These are phyloP conservation scores for Thaumetopoea pityocampa DNA, from an alignment of 1,140 invertebrate genomes.

Conservation along the genomic window DNA sequence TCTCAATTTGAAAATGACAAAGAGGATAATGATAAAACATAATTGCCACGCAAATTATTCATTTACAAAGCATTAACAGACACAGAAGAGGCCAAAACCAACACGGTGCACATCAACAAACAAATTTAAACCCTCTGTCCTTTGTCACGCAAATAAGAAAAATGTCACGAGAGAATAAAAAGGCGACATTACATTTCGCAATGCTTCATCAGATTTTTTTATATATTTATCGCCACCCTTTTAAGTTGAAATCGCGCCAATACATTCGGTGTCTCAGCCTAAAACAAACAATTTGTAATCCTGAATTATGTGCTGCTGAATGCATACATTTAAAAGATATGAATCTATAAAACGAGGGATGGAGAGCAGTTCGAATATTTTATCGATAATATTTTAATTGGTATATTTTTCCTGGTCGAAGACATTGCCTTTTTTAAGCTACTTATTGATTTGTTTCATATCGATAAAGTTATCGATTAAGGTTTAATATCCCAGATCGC, in stretches of 20 bases:
- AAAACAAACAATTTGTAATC: slow-evolving; percentile 75
- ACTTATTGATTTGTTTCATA: too few species aligned
- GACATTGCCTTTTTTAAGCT: neutral
- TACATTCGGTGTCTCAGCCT: slow-evolving; percentile 65
- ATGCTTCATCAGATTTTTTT: slow-evolving; percentile 59
- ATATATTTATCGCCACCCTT: slow-evolving; percentile 66
- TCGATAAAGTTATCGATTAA: slow-evolving; percentile 9
- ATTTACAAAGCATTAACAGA: slow-evolving; percentile 48
- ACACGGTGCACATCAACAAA: slow-evolving; percentile 23
- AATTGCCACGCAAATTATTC: slow-evolving; percentile 59
- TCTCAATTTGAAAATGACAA: neutral
- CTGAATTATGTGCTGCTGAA: slow-evolving; percentile 73
- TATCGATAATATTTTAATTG: slow-evolving; percentile 38
- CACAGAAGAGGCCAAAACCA: slow-evolving; percentile 48
- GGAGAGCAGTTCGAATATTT: slow-evolving; percentile 22
- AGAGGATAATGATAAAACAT: slow-evolving; percentile 32
- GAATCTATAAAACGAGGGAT: slow-evolving; percentile 63
- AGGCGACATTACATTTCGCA: slow-evolving; percentile 46
- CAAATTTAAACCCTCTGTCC: slow-evolving; percentile 45
- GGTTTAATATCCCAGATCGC: too few species aligned
- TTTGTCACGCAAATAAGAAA: slow-evolving; percentile 62
- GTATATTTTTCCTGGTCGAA: slow-evolving; percentile 1
- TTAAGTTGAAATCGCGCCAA: slow-evolving; percentile 55
- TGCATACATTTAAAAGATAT: slow-evolving; percentile 74
- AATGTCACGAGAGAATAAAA: slow-evolving; percentile 50